Percentiles rank a stretch among this genome's conserved stretches.
These are phyloP conservation scores for Embidobia sp. DNA, from an alignment of 2,888 invertebrate species.

Conservation along the genomic window DNA sequence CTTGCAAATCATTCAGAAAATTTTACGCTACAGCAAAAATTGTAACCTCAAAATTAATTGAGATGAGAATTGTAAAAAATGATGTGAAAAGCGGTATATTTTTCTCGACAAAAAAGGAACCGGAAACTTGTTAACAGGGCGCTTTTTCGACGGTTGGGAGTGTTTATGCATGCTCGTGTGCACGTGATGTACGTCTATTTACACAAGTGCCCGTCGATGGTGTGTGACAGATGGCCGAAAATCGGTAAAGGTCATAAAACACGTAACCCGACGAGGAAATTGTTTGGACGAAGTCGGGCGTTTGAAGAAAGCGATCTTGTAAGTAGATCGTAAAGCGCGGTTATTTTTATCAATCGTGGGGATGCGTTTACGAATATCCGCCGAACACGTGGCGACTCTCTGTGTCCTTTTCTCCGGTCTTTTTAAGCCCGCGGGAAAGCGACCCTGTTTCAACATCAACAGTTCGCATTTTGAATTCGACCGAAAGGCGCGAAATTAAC, in stretches of 20 bases:
- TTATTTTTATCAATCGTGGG: background rate
- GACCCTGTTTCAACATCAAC: no score
- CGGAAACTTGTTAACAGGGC: no score
- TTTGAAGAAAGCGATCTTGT: slow-evolving; percentile 1
- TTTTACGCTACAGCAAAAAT: background rate
- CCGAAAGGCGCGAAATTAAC: no score
- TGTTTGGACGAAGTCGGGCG: background rate
- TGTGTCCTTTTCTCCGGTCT: background rate
- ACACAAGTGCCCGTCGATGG: background rate
- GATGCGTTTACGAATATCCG: background rate
- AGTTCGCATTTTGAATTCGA: no score
- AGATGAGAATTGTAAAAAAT: no score
- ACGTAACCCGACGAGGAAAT: background rate
- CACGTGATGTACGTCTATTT: slow-evolving; percentile 9
- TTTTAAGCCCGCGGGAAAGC: no score
- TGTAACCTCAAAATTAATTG: no score
- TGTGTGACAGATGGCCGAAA: slow-evolving; percentile 12
- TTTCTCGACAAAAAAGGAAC: no score
- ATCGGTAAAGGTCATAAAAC: background rate
- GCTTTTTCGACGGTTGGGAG: no score
- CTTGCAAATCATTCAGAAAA: background rate
- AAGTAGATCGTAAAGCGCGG: slow-evolving; percentile 12
- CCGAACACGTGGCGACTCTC: background rate
- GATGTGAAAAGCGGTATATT: no score
- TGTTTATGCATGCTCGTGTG: no score